Base-by-base conservation (phyloP, 2,797 vertebrate genomes). In the Hemitrygon akajei region DNA sequence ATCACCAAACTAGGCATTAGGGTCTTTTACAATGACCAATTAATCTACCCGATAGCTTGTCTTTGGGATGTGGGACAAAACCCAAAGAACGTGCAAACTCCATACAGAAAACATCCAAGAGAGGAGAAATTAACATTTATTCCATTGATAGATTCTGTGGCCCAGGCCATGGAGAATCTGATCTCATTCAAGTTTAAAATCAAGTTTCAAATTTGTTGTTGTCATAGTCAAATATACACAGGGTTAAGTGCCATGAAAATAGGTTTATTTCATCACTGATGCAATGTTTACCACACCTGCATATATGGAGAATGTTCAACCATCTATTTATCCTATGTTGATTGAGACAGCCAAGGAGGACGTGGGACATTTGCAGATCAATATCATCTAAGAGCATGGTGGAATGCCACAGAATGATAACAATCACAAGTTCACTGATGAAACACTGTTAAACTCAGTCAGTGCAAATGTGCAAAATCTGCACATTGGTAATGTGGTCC, bases 381-480 rank as follows among this genome's bases (percentile, higher is more conserved):
- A n/a, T 37, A 34, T 34, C 0, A 7, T 89, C 27, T 40, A 37
- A 75, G 69, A 47, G 40, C 34, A 58, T 76, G 91, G 47, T 7
- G 25, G 25, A 56, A 30, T 75, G 69, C 30, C 71, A 9, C 7
- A 34, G 25, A 18, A 37, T 89, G 86, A 63, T 87, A 12, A 66
- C n/a, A 16, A 63, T 34, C 71, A 37, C 47, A 66, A 93, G 9
- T 56, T 93, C 71, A 75, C 91, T 56, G 75, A 93, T 93, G 71
- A 76, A 20, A 56, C 30, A 47, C 25, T 22, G 91, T 93, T 93
- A 75, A 92, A 66, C 40, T 47, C 25, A 75, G 11, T 47, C 11
- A 25, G 66, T 92, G 89, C 37, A 92, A 92, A 92, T 63, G 63
- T 92, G 69, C 69, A 27, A 75, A 30, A 66, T 47, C 40, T 93